Percentiles rank a stretch among this genome's conserved stretches.
phyloP scores from a whole-genome alignment of 1,140 invertebrate species.

The Drosophila triauraria region DNA sequence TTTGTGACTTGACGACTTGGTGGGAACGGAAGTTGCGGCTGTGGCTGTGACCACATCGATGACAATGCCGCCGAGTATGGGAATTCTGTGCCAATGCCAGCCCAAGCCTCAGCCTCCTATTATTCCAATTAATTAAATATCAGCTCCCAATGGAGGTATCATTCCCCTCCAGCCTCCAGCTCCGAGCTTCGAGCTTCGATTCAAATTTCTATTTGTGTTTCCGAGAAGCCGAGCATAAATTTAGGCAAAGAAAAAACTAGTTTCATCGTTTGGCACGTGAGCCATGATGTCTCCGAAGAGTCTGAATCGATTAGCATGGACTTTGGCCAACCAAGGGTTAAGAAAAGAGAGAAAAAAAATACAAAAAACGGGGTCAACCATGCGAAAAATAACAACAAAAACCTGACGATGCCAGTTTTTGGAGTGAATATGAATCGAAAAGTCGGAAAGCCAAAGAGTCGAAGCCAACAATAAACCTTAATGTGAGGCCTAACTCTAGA shows the following conservation, averaged over 20 bases:
- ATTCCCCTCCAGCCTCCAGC: neutral
- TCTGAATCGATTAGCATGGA: conserved; percentile 17
- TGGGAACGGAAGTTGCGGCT: conserved; percentile 44
- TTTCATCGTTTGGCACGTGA: conserved; percentile 25
- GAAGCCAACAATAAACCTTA: neutral
- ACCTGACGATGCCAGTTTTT: too few species aligned
- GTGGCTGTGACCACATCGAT: conserved; percentile 7
- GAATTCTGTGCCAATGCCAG: conserved; percentile 30
- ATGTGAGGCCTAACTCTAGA: neutral
- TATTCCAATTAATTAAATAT: conserved; percentile 10
- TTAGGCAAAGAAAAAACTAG: conserved; percentile 11
- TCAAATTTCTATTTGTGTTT: conserved; percentile 6
- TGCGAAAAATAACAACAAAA: conserved; percentile 3
- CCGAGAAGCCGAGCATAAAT: conserved; percentile 30
- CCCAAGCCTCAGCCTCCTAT: neutral
- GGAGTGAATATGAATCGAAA: neutral
- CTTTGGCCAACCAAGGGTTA: conserved; percentile 24
- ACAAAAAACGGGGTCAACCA: conserved; percentile 16
- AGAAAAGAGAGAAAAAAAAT: neutral
- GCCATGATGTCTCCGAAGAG: neutral
- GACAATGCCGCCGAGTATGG: neutral
- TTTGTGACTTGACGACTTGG: neutral
- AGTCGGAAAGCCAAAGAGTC: neutral
- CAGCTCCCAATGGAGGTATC: neutral
- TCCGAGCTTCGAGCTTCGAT: neutral